These are phyloP conservation scores for Agriopis leucophaearia DNA, from an alignment of 2,888 invertebrate species.

Conservation along the genomic window DNA sequence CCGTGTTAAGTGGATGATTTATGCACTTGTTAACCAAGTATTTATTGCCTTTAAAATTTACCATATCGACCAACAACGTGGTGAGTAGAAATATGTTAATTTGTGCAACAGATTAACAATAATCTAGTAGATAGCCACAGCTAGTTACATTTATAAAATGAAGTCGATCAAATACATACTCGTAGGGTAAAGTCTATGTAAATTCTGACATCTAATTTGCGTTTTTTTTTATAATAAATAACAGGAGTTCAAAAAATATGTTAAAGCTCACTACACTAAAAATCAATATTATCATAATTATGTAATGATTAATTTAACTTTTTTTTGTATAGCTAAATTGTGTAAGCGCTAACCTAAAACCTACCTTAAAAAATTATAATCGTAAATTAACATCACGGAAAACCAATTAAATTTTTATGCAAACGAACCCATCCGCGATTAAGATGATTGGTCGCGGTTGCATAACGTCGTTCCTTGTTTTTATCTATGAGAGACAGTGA, in stretches of 20 bases:
- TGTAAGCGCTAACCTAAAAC: slow-evolving; percentile 3
- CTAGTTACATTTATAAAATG: too few species aligned
- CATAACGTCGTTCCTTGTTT: slow-evolving; percentile 50
- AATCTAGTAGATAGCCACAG: too few species aligned
- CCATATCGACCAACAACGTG: too few species aligned
- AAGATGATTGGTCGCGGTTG: slow-evolving; percentile 47
- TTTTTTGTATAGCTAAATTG: neutral
- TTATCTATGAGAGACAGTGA: slow-evolving; percentile 67
- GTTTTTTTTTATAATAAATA: too few species aligned
- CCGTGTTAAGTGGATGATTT: slow-evolving; percentile 36
- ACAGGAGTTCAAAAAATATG: too few species aligned
- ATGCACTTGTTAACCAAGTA: slow-evolving; percentile 31
- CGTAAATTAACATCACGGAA: slow-evolving; percentile 28
- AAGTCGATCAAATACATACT: neutral
- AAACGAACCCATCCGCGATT: slow-evolving; percentile 33
- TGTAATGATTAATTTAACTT: too few species aligned
- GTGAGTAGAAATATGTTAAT: neutral
- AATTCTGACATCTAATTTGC: too few species aligned
- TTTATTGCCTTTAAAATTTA: slow-evolving; percentile 18
- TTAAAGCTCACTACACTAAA: too few species aligned
- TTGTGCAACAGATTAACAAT: too few species aligned
- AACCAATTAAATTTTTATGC: slow-evolving; percentile 30
- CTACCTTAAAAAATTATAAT: slow-evolving; percentile 10
- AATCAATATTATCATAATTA: too few species aligned
- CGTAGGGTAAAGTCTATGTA: too few species aligned